Base-by-base conservation (phyloP, 2,888 invertebrate species). In the Chrysolina haemoptera region DNA sequence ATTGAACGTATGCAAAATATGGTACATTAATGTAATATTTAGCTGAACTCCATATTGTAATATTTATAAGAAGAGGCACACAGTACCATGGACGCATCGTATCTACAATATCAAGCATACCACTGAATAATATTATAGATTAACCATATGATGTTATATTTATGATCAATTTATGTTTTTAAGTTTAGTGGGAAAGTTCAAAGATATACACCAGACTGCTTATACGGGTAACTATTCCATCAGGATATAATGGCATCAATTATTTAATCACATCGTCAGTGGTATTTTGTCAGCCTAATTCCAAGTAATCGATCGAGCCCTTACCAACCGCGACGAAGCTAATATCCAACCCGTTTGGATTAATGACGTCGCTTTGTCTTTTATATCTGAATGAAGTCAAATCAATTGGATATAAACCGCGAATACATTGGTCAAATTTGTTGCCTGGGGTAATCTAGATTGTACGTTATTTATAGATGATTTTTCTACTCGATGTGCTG, bases 311-410 rank as follows among this genome's bases (percentile, higher is more conserved):
- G 55, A 55, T 48, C 18, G 16, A 46, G 14, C 65, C 35, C 48
- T 70, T 69, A 72, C 69, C 41, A 69, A 70, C 69, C 73, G 62
- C 69, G 65, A 12, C 22, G 64, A 55, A 66, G 69, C 71, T 69
- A 68, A 78, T 74, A 76, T 73, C 73, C 72, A 76, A 78, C 74
- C 71, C 65, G 75, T 76, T 55, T 55, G 67, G 64, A 71, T 77
- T 78, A 78, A 77, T 77, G 78, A 75, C 75, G 75, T 77, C 76
- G 73, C 76, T 77, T 77, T 76, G 75, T 77, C 76, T 75, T 78
- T 73, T 78, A 76, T 76, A 69, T 73, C 64, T 69, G 62, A 16
- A 20, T 55, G 20, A 55, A 55, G 20, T 55, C 55, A 14, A 20
- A 55, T 55, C 55, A 55, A 55, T 62, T 63, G 64, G 68, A 72